A percentile compares a stretch with the other conserved stretches of the same genome.
Conservation (phyloP, 1,140 invertebrate species). For the Zeugodacus cucurbitae region DNA sequence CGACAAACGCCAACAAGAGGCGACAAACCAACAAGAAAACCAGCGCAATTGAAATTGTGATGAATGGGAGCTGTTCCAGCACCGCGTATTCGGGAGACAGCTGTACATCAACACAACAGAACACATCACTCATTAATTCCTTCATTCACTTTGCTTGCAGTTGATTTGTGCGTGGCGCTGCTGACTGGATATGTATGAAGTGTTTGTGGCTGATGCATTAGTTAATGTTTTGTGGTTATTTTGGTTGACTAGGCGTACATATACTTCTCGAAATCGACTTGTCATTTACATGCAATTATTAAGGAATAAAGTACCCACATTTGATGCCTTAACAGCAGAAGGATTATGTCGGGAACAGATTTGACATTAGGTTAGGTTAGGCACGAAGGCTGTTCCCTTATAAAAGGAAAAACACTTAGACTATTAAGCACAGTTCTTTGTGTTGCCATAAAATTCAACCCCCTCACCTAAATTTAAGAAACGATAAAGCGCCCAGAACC, state of each 20-base stretch:
- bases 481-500: too few species aligned
- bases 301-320: too few species aligned
- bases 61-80: neutral
- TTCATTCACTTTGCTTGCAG: conserved; percentile 4
- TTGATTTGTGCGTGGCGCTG: neutral
- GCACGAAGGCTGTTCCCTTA: too few species aligned
- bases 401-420: too few species aligned
- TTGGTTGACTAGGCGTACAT: neutral
- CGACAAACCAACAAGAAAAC: neutral
- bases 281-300: too few species aligned
- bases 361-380: too few species aligned
- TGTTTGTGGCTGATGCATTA: neutral
- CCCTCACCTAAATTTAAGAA: too few species aligned
- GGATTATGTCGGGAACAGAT: too few species aligned
- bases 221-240: neutral
- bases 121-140: conserved; percentile 36
- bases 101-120: conserved; percentile 14
- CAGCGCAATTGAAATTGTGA: neutral
- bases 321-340: too few species aligned
- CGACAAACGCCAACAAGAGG: conserved; percentile 7
- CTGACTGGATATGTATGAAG: neutral
- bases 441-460: too few species aligned
- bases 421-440: too few species aligned
- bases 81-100: neutral
- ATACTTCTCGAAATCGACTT: too few species aligned